Evolutionary conservation across 1,140 invertebrate species (phyloP).

Genomic region (Lordiphosa collinella): DNA sequence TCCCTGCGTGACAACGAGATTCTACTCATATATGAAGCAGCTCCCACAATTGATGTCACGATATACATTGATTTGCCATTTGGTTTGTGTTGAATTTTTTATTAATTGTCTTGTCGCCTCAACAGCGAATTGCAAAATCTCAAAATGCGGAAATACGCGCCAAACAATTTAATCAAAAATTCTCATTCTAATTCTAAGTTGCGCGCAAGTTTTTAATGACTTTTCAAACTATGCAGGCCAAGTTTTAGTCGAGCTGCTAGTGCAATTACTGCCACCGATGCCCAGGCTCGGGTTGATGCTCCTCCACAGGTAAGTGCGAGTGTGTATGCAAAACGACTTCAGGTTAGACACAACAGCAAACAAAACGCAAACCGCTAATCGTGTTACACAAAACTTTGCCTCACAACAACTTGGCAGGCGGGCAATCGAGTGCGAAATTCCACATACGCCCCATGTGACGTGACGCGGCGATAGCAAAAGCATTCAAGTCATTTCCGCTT

Average conservation of each 20-base stretch:
- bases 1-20: conserved; percentile 52
- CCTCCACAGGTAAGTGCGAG: conserved; percentile 4
- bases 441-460: conserved; percentile 66
- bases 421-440: conserved; percentile 75
- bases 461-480: conserved; percentile 44
- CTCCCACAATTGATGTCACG: conserved; percentile 67
- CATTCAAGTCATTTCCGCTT: conserved; percentile 77
- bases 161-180: conserved; percentile 70
- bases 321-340: conserved; percentile 25
- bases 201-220: conserved; percentile 69
- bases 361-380: conserved; percentile 73
- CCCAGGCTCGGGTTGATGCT: not conserved
- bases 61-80: conserved; percentile 77
- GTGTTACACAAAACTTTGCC: conserved; percentile 69
- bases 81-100: conserved; percentile 63
- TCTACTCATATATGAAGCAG: not conserved
- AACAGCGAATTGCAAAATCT: conserved; percentile 6
- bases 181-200: conserved; percentile 65
- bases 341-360: conserved; percentile 56
- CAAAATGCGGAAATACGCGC: conserved; percentile 9
- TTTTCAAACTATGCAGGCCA: conserved; percentile 44
- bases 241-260: conserved; percentile 35
- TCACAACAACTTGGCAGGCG: conserved; percentile 28
- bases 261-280: conserved; percentile 60
- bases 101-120: conserved; percentile 65